A percentile compares a stretch with the other conserved stretches of the same genome.
These are phyloP conservation scores for Sminthurides aquaticus DNA, from an alignment of 2,888 invertebrate species.

Conservation along the genomic window DNA sequence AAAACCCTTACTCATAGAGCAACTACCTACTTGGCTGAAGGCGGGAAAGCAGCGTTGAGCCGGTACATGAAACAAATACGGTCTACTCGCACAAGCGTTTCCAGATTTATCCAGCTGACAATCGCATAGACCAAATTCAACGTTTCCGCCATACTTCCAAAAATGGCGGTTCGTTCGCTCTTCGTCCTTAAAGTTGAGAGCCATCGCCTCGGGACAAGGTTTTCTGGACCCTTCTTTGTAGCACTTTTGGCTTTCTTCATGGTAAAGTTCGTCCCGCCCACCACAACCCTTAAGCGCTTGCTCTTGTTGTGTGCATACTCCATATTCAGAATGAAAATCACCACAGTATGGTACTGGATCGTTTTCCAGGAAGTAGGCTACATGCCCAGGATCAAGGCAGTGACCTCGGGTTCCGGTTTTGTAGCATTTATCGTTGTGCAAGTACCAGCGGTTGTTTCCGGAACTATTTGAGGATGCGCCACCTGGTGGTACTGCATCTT, in stretches of 20 bases:
- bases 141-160: not conserved
- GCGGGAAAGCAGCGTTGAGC: not conserved
- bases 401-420: not conserved
- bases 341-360: not conserved
- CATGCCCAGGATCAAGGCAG: not conserved
- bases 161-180: not conserved
- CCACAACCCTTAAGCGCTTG: not conserved
- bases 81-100: not conserved
- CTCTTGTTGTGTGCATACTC: too few relatives aligned
- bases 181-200: not conserved
- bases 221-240: not conserved
- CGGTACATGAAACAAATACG: not conserved
- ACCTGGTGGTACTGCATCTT: too few relatives aligned
- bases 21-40: not conserved
- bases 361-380: not conserved
- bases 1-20: too few relatives aligned
- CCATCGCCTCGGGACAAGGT: not conserved
- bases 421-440: not conserved
- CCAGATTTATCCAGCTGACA: not conserved
- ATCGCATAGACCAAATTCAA: not conserved
- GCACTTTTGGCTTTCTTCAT: not conserved
- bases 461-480: not conserved
- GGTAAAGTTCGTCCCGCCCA: not conserved
- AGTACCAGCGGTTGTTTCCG: not conserved
- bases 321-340: too few relatives aligned